A percentile compares a stretch with the other conserved stretches of the same genome.
Evolutionary conservation across 2,888 invertebrate genomes (phyloP).

Genomic region (Euplagia quadripunctaria): DNA sequence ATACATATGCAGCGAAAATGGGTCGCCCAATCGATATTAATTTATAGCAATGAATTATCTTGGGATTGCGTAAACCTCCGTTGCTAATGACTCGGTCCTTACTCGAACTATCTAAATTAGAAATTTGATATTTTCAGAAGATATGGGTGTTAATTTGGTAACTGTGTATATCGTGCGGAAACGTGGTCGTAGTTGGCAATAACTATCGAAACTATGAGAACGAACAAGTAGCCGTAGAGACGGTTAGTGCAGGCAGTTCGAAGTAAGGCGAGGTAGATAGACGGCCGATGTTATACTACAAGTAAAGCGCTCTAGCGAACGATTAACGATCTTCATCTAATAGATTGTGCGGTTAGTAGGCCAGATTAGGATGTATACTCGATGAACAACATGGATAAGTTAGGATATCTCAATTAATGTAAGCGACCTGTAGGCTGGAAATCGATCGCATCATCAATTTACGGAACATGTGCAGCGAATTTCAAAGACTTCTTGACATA

Average conservation of each 20-base stretch:
- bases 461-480: not conserved
- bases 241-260: conserved; percentile 56
- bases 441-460: no score
- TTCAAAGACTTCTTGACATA: no score
- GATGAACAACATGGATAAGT: conserved; percentile 37
- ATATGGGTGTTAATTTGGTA: conserved; percentile 54
- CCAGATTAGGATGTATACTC: conserved; percentile 38
- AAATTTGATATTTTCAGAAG: conserved; percentile 56
- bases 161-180: conserved; percentile 44
- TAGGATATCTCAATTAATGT: conserved; percentile 28
- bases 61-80: conserved; percentile 39
- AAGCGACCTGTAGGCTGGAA: not conserved
- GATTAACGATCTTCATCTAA: conserved; percentile 42
- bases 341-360: conserved; percentile 36
- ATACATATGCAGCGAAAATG: conserved; percentile 36
- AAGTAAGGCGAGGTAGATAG: conserved; percentile 47
- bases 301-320: conserved; percentile 51
- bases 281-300: conserved; percentile 37
- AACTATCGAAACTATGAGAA: conserved; percentile 57
- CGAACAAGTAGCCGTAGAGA: conserved; percentile 55
- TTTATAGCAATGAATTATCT: conserved; percentile 42
- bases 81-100: conserved; percentile 48
- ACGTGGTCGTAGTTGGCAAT: conserved; percentile 51
- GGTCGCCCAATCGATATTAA: conserved; percentile 40
- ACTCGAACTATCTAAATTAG: conserved; percentile 49